Evolutionary conservation across 2,113 vertebrate species (phyloP).

Genomic region (Alethe castanea): DNA sequence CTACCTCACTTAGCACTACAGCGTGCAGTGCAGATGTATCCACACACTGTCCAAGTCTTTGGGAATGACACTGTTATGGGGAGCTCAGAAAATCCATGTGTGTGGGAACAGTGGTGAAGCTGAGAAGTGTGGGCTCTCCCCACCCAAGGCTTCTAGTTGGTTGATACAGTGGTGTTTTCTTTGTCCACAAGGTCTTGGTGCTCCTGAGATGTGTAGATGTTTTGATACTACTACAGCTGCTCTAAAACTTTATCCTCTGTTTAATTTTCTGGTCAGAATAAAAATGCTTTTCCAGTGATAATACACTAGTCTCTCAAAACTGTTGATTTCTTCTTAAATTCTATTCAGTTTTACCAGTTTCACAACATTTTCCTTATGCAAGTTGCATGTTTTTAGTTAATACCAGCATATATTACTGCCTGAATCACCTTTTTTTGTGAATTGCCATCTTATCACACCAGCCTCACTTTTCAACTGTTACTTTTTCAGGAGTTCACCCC

Average conservation of each 20-base stretch:
- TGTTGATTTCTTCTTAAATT: constrained; percentile 12
- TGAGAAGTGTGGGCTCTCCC: not conserved
- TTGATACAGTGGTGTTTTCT: not conserved
- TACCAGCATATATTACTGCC: not conserved
- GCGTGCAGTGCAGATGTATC: not conserved
- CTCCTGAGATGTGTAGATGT: not conserved
- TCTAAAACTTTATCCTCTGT: not conserved
- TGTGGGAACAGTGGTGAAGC: not conserved
- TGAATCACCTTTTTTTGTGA: not conserved
- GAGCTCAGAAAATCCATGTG: not conserved
- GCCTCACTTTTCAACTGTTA: constrained; percentile 42
- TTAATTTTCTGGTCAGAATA: not conserved
- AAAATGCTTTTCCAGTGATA: not conserved
- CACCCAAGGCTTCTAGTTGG: not conserved
- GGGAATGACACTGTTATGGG: not conserved
- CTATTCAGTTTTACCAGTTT: not conserved
- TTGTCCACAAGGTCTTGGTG: not conserved
- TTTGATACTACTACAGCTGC: not conserved
- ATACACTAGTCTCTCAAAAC: not conserved
- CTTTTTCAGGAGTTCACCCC: constrained; percentile 12
- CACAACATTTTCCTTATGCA: not conserved
- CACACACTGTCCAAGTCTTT: not conserved
- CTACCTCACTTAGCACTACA: not conserved
- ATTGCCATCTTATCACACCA: constrained; percentile 16
- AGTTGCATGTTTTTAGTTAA: not conserved